These are phyloP conservation scores for Pseudorhiza aurosa DNA, from an alignment of 30 jellyfish, hydroid and myxozoan species.

Conservation along the genomic window DNA sequence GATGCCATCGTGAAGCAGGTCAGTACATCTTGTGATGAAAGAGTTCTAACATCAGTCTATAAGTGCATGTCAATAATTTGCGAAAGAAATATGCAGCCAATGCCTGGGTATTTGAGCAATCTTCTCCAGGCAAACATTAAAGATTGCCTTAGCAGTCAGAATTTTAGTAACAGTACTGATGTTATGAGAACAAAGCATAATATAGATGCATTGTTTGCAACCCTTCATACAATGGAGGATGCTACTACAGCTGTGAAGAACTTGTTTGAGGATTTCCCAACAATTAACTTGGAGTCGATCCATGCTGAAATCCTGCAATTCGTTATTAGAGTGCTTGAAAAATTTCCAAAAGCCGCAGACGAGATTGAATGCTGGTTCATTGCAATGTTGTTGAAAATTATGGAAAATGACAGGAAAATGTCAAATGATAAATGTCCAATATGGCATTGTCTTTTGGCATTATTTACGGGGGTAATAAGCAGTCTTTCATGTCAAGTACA, in stretches of 20 bases:
- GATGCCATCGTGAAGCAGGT: not conserved
- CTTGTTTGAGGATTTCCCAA: conserved; percentile 1
- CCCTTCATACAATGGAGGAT: not conserved
- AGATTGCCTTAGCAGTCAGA: not conserved
- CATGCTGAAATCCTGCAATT: conserved; percentile 6
- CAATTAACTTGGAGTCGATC: not conserved
- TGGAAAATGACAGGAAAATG: not conserved
- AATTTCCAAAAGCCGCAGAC: conserved; percentile 3
- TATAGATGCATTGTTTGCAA: conserved; percentile 23
- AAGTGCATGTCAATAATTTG: conserved; percentile 32
- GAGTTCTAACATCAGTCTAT: not conserved
- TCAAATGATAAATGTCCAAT: not conserved
- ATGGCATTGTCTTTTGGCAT: not conserved
- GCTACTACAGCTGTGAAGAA: not conserved
- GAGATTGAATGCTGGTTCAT: not conserved
- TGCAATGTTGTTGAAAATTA: not conserved
- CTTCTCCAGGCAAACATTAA: not conserved
- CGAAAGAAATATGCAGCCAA: conserved; percentile 19
- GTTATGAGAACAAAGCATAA: not conserved
- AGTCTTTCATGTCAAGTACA: conserved; percentile 20
- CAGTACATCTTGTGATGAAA: not conserved
- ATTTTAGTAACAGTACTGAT: not conserved
- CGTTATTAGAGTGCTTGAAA: not conserved
- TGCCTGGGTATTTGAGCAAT: not conserved
- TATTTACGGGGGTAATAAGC: not conserved